Evolutionary conservation across 2,797 vertebrate species (phyloP), one percentile per base, ranked within the genome.

Genomic region (Parotocinclus haroldoi): DNA sequence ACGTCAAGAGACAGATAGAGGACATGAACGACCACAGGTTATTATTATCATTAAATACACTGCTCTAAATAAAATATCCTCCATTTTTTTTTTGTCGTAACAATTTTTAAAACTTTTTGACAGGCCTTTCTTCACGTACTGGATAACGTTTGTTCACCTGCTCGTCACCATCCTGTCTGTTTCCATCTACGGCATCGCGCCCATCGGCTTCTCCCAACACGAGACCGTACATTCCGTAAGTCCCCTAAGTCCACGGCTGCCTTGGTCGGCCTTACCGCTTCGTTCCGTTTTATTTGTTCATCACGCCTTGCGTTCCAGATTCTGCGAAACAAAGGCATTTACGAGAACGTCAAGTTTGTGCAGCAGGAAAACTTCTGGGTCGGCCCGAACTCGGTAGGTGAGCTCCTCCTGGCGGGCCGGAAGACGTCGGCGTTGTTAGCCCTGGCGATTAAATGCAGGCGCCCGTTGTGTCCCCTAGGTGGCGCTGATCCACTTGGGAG

Each of bases 321-420:
- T 66, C 84, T 99, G 82, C 88, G 93, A 72, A 98, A 97, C 82
- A 94, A 95, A 55, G 97, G 95, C 0, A 92, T 98, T 80, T 98
- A 99, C 74, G 96, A 99, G 86, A 99, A 97, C 0, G 97, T 98
- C 52, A 98, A 94, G 76, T 98, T 96, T 0, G 92, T 99, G 73
- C 95, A 99, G 76, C 97, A 98, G 78, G 93, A 99, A 81, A 99
- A 98, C 88, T 99, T 99, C 87, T 99, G 97, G 97, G 90, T 98
- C 0, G 96, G 97, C 66, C 97, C 96, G 72, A 97, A 91, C 81
- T 99, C 97, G 66, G 97, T 98, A 86, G 92, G 92, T 88, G 50
- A 4, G 9, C 6, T 27, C 48, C 12, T 14, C 11, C 7, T 48
- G 10, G 9, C 18, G 1, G n/a, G 18, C 8, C 44, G 11, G 0